These are phyloP conservation scores for Nephrotoma flavescens DNA, from an alignment of 2,888 invertebrate species.

Conservation along the genomic window DNA sequence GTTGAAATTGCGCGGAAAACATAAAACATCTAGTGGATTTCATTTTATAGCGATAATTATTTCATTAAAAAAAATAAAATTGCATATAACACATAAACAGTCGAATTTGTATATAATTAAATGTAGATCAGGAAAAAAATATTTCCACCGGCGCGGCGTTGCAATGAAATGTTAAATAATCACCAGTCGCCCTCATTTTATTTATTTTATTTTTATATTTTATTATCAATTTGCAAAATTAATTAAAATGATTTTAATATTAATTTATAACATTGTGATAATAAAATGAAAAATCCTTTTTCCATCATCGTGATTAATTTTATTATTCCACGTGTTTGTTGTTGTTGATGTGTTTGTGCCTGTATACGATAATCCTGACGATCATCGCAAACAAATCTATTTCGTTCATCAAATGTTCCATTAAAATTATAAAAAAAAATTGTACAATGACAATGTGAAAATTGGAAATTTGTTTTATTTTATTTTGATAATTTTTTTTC, in stretches of 20 bases:
- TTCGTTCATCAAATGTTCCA: background rate
- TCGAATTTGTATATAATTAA: background rate
- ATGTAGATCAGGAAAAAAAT: background rate
- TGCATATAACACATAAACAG: background rate
- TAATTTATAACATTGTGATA: background rate
- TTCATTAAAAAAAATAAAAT: background rate
- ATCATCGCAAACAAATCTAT: background rate
- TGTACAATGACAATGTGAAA: background rate
- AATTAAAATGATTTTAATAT: background rate
- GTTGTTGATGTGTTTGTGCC: background rate
- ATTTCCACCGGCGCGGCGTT: background rate
- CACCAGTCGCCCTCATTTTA: background rate
- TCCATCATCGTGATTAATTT: background rate
- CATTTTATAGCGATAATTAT: background rate
- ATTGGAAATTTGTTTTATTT: background rate
- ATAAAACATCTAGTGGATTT: background rate
- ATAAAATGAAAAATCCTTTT: background rate
- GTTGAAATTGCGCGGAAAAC: background rate
- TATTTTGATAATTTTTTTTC: background rate
- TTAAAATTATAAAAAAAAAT: background rate
- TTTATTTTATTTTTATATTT: background rate
- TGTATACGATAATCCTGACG: background rate
- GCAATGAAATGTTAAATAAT: background rate
- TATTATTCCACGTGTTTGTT: background rate
- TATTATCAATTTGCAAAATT: background rate